Evolutionary conservation across 2,113 vertebrate genomes (phyloP), one percentile per base, ranked within the genome.

Genomic region (Rhineura floridana): DNA sequence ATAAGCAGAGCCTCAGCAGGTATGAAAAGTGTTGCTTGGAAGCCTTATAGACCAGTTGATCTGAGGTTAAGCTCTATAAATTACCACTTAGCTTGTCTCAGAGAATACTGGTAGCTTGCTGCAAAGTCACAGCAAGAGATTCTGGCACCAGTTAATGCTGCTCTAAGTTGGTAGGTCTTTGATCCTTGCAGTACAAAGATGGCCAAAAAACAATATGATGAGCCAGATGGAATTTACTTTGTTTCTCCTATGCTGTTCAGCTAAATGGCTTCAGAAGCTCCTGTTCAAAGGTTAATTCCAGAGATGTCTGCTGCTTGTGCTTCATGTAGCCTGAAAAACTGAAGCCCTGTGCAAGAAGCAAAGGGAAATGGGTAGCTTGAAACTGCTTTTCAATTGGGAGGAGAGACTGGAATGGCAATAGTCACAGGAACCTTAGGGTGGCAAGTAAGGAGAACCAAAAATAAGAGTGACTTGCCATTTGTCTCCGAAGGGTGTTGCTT

Each of bases 91-190:
- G 30, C 21, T 91, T 62, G 4, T 13, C 0, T 21, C 33, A 81
- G 80, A 89, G 33, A 0, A 0, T 91, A 28, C 42, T 12, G 73
- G 87, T 86, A 91, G 77, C 33, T 90, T 88, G 23, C 89, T 13
- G 48, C 44, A 73, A 70, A 87, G 19, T 86, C 88, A 72, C 69
- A n/a, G 13, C n/a, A 63, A 59, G 21, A 28, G 84, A 73, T 86
- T 93, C 67, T 77, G 50, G 42, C 8, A 76, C 23, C 48, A 73
- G 30, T 73, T 0, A 30, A 17, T 81, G 23, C 17, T 46, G 36
- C 0, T 88, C 15, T 84, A 42, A 78, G 15, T 1, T 30, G 85
- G 48, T 86, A 92, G 86, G 23, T 86, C 19, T 92, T 90, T 89
- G 72, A n/a, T 80, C 85, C 88, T 77, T 87, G 59, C 70, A 3